A percentile compares a stretch with the other conserved stretches of the same genome.
These are phyloP conservation scores for Cecropterus lyciades DNA, from an alignment of 1,140 invertebrate species.

Conservation along the genomic window DNA sequence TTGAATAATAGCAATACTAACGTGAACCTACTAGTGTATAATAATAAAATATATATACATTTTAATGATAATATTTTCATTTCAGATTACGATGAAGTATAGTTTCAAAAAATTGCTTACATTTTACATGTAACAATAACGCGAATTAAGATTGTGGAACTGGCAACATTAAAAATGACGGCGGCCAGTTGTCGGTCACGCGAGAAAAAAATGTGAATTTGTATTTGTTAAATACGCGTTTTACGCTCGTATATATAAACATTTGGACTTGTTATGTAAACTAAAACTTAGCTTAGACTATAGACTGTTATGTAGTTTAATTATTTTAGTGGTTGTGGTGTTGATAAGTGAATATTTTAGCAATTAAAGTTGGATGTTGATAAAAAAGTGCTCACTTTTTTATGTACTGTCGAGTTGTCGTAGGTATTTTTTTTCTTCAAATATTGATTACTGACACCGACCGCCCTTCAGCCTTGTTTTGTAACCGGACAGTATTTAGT, in stretches of 20 bases:
- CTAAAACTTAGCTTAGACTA: not conserved
- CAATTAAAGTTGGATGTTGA: slow-evolving; percentile 40
- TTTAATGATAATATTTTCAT: too few species aligned
- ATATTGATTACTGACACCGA: slow-evolving; percentile 41
- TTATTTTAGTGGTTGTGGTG: slow-evolving; percentile 10
- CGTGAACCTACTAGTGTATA: too few species aligned
- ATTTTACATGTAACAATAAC: not conserved
- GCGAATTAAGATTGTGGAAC: not conserved
- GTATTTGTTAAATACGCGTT: slow-evolving; percentile 47
- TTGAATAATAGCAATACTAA: too few species aligned
- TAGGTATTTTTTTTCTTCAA: slow-evolving; percentile 45
- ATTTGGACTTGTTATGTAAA: slow-evolving; percentile 25
- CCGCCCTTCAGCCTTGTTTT: slow-evolving; percentile 22
- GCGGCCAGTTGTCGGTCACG: slow-evolving; percentile 61
- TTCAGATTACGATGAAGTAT: too few species aligned
- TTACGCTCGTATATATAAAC: slow-evolving; percentile 45
- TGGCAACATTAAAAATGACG: slow-evolving; percentile 44
- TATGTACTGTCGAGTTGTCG: slow-evolving; percentile 39
- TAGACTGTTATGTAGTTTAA: not conserved
- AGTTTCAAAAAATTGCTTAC: too few species aligned
- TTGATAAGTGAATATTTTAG: slow-evolving; percentile 39
- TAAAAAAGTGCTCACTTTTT: slow-evolving; percentile 46
- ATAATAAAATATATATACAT: too few species aligned
- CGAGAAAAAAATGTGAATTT: slow-evolving; percentile 68
- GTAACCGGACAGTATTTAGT: slow-evolving; percentile 1